Conservation (phyloP, 2,888 invertebrate species). For the Cetonia aurata region DNA sequence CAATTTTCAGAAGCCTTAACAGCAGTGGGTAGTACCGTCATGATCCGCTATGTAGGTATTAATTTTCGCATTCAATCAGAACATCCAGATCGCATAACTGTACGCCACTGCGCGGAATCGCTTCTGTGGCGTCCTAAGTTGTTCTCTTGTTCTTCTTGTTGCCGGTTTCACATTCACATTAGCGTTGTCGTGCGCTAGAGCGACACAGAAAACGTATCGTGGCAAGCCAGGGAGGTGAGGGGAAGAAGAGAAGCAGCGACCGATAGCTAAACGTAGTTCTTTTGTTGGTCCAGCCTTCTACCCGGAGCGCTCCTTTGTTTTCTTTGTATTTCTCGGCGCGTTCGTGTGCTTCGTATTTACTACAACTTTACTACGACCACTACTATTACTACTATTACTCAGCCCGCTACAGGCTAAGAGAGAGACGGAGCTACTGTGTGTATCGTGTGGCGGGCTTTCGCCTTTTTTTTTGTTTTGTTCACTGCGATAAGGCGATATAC, state of each 20-base stretch:
- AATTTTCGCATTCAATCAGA: no score
- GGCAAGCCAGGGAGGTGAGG: not conserved
- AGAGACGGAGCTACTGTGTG: not conserved
- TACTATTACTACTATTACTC: slow-evolving; percentile 33
- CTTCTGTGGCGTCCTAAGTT: no score
- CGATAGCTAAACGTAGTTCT: slow-evolving; percentile 34
- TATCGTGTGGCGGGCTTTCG: not conserved
- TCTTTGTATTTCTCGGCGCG: slow-evolving; percentile 35
- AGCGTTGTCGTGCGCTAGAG: no score
- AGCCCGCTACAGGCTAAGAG: slow-evolving; percentile 21
- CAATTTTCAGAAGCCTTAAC: no score
- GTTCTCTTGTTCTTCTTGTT: no score
- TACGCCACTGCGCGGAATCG: no score
- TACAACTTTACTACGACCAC: slow-evolving; percentile 39
- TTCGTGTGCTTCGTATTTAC: slow-evolving; percentile 39
- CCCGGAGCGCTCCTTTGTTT: slow-evolving; percentile 34
- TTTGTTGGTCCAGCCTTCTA: slow-evolving; percentile 18
- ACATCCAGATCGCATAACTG: no score
- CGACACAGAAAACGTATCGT: slow-evolving; percentile 27
- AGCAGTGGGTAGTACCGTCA: no score
- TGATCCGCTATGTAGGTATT: no score
- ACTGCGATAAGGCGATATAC: no score
- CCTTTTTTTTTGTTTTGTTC: slow-evolving; percentile 2
- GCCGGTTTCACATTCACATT: no score
- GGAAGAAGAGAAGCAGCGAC: not conserved